Base-by-base conservation (phyloP, 2,797 vertebrate genomes). In the Alfaro cultratus region DNA sequence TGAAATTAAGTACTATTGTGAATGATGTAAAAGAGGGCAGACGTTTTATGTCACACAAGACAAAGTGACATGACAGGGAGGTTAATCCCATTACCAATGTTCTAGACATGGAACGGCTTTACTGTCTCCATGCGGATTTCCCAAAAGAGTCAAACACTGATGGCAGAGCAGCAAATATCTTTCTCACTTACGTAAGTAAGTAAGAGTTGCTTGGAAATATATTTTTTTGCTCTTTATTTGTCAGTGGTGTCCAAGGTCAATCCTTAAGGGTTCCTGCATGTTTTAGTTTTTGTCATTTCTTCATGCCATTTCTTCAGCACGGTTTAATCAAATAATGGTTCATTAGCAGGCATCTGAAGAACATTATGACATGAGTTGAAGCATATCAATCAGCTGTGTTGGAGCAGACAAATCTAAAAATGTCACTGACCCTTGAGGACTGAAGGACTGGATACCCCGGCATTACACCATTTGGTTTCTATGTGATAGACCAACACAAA, bases 1-100 rank as follows among this genome's bases (percentile, higher is more conserved):
- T 53, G 21, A 83, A 26, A 55, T 36, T 29, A 45, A 67, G 36
- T 21, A 4, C 21, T 13, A 62, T 13, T 57, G n/a, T 74, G 12
- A 64, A 51, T 80, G 31, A 64, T 53, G 39, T 80, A 43, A 82
- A 73, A 77, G 51, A 73, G 67, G 46, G 36, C 78, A 73, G 74
- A 74, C 0, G 0, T 75, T 76, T 80, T 53, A 68, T 31, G 31
- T 53, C 31, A 46, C 21, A 43, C 46, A 53, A 36, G 21, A 62
- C n/a, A n/a, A 79, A 73, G 49, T 74, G 23, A 81, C 4, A 46
- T 68, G 26, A 26, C 77, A 2, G 34, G 4, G 67, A 86, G 86
- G 87, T 68, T 60, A 92, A 83, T 89, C 88, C 77, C 36, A 89
- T 92, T 94, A 89, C 15, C 78, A 31, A 16, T 46, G 73, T 78